A percentile compares a stretch with the other conserved stretches of the same genome.
Evolutionary conservation across 2,888 invertebrate species (phyloP).

Genomic region (Oligia strigilis): DNA sequence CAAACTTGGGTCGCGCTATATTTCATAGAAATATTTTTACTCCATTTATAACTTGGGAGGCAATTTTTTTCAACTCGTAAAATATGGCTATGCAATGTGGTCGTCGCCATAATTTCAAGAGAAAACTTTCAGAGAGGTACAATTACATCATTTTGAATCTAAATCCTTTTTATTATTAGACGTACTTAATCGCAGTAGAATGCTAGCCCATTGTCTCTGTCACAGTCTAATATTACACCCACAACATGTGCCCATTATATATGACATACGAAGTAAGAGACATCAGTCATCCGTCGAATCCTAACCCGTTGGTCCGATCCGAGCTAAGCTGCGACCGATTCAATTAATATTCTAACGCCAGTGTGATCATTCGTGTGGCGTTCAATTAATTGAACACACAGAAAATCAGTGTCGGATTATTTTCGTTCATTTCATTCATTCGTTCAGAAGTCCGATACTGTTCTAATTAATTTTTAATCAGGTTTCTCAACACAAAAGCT

Average conservation of each 20-base stretch:
- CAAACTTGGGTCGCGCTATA: conserved; percentile 48
- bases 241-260: not conserved
- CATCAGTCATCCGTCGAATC: conserved; percentile 34
- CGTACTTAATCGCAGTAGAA: not conserved
- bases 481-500: conserved; percentile 45
- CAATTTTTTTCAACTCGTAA: conserved; percentile 17
- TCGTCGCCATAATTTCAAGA: not conserved
- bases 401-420: conserved; percentile 66
- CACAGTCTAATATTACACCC: not conserved
- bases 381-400: conserved; percentile 71
- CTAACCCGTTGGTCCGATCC: conserved; percentile 37
- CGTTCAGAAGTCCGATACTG: conserved; percentile 54
- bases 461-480: conserved; percentile 65
- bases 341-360: conserved; percentile 73
- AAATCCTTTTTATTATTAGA: not conserved
- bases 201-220: not conserved
- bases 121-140: not conserved
- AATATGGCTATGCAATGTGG: not conserved
- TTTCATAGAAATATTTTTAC: conserved; percentile 52
- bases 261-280: conserved; percentile 14
- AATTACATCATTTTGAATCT: not conserved
- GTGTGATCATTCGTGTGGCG: conserved; percentile 61
- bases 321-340: conserved; percentile 54
- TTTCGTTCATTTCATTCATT: conserved; percentile 60
- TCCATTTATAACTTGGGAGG: conserved; percentile 20